Conservation (phyloP, 2,113 vertebrate species). For the Polypterus senegalus region DNA sequence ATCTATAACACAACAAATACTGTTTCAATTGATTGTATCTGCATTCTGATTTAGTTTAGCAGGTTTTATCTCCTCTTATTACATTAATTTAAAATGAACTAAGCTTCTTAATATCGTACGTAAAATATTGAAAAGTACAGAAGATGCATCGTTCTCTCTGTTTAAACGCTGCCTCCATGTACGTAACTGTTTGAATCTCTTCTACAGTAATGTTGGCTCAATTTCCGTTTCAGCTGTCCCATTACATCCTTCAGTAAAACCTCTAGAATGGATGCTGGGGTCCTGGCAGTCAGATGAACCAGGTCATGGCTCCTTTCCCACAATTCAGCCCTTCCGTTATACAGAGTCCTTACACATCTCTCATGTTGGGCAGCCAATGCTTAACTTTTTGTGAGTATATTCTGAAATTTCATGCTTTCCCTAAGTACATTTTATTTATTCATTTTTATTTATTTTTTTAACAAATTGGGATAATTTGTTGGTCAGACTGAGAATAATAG, state of each 20-base stretch:
- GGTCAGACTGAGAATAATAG: not conserved
- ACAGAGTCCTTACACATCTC: constrained; percentile 72
- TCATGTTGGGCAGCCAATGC: constrained; percentile 58
- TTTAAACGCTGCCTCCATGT: not conserved
- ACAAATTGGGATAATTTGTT: no score
- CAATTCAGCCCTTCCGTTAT: constrained; percentile 74
- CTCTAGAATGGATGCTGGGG: constrained; percentile 86
- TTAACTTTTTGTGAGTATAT: constrained; percentile 64
- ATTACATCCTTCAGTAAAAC: constrained; percentile 58
- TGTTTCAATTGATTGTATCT: no score
- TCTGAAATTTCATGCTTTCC: constrained; percentile 1
- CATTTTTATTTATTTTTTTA: no score
- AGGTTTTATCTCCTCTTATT: no score
- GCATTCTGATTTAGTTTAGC: no score
- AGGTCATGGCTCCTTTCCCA: constrained; percentile 64
- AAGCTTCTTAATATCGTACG: no score
- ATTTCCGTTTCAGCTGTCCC: constrained; percentile 38
- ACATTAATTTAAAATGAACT: no score
- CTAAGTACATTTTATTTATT: no score
- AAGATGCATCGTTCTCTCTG: not conserved
- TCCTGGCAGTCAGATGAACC: constrained; percentile 79
- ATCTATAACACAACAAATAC: no score
- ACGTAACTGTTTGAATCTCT: not conserved
- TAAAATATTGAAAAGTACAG: no score
- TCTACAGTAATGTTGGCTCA: not conserved